Evolutionary conservation across 2,113 vertebrate genomes (phyloP).

Genomic region (Suncus etruscus): DNA sequence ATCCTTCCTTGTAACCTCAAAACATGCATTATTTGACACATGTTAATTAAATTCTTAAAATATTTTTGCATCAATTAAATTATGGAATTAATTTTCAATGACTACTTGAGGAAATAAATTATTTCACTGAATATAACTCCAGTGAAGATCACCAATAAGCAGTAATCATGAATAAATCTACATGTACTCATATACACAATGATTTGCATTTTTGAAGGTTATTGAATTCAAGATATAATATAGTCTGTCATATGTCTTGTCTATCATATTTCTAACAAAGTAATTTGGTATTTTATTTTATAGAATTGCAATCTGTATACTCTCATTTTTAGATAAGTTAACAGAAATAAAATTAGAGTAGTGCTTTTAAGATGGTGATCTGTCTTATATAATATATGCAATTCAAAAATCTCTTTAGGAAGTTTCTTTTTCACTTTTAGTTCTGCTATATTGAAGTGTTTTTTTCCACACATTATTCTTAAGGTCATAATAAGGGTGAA

Average conservation of each 20-base stretch:
- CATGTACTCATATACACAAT: background rate
- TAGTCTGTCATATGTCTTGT: background rate
- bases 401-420: slow-evolving; percentile 11
- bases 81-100: background rate
- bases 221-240: background rate
- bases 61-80: background rate
- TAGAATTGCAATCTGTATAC: slow-evolving; percentile 22
- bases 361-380: slow-evolving; percentile 26
- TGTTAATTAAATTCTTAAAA: background rate
- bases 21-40: background rate
- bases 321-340: slow-evolving; percentile 4
- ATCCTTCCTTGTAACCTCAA: background rate
- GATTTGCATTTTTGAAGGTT: background rate
- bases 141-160: background rate
- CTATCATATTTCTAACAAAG: background rate
- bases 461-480: slow-evolving; percentile 6
- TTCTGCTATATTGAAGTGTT: slow-evolving; percentile 21
- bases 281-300: background rate
- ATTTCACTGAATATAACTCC: background rate
- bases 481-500: slow-evolving; percentile 30
- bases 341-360: background rate
- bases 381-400: background rate
- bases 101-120: background rate
- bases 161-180: background rate
- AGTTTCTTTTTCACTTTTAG: slow-evolving; percentile 4